Percentiles rank a stretch among this genome's conserved stretches.
Evolutionary conservation across 2,113 vertebrate species (phyloP).

Genomic region (Piliocolobus tephrosceles): DNA sequence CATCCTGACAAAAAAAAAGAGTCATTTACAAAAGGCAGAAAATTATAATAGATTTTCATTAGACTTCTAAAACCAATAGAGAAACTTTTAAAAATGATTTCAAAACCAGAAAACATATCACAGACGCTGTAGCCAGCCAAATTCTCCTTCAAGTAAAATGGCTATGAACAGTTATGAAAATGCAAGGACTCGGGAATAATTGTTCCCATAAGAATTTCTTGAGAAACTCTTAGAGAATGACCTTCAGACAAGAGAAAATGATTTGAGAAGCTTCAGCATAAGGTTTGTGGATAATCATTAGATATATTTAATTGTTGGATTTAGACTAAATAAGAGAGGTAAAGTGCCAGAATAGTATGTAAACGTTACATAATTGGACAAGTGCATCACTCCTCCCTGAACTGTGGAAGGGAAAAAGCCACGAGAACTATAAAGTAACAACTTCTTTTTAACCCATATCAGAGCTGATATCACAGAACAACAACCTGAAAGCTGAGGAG

Average conservation of each 20-base stretch:
- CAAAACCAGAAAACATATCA: neutral
- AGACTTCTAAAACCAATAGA: neutral
- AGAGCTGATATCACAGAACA: neutral
- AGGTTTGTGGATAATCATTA: neutral
- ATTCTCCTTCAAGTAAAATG: neutral
- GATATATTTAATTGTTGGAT: neutral
- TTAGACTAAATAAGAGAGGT: neutral
- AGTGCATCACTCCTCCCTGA: neutral
- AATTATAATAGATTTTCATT: neutral
- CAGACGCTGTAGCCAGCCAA: neutral
- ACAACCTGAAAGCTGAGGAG: neutral
- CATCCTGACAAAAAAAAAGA: neutral
- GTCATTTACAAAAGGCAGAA: neutral
- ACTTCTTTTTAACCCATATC: neutral
- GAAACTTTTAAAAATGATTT: neutral
- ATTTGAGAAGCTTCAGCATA: neutral
- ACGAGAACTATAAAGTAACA: neutral
- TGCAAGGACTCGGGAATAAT: neutral
- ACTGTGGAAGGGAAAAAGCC: neutral
- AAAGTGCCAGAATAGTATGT: neutral
- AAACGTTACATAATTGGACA: neutral
- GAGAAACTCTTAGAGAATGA: neutral
- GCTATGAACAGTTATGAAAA: neutral
- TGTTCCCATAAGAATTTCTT: neutral
- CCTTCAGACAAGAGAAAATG: neutral